Base-by-base conservation (phyloP, 2,113 vertebrate genomes). In the Seriola rivoliana region DNA sequence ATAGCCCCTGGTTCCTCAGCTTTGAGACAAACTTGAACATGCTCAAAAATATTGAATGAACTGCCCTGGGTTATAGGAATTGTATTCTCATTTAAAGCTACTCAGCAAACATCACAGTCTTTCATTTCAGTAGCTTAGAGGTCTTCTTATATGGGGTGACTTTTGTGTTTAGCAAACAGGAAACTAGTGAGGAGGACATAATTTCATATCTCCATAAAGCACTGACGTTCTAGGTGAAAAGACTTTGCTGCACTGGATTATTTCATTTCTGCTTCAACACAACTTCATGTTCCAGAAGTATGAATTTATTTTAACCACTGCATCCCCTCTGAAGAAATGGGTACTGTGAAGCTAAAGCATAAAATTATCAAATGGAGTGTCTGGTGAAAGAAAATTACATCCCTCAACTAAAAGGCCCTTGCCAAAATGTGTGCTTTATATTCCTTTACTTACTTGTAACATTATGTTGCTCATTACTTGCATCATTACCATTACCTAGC, bases 71-170 rank as follows among this genome's bases (percentile, higher is more conserved):
- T 92, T 81, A 89, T 17, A 87, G 60, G 58, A 90, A 88, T 71
- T 80, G 75, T 78, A 88, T 89, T 87, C 86, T 91, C 91, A 89
- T 94, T 94, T 91, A 91, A 93, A 93, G 78, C 81, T 81, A 88
- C 81, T 89, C 88, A 29, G 88, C 77, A 91, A 88, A 90, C 81
- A 85, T 85, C 79, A 66, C 66, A 69, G 81, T 80, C 84, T 85
- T 89, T 89, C 78, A 75, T 75, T 91, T 77, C 67, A 80, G 75
- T 69, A 76, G 80, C 87, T 90, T 42, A 38, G 78, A 91, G 89
- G 40, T 40, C 52, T 67, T 88, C 55, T 80, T 75, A 64, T 85
- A 60, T 16, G 19, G 48, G 85, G 38, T 16, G 36, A 78, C 82
- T 83, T 87, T 78, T 74, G 59, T 82, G 64, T 84, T 88, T 77